These are phyloP conservation scores for Agrotis clavis DNA, from an alignment of 2,888 invertebrate genomes.

Conservation along the genomic window DNA sequence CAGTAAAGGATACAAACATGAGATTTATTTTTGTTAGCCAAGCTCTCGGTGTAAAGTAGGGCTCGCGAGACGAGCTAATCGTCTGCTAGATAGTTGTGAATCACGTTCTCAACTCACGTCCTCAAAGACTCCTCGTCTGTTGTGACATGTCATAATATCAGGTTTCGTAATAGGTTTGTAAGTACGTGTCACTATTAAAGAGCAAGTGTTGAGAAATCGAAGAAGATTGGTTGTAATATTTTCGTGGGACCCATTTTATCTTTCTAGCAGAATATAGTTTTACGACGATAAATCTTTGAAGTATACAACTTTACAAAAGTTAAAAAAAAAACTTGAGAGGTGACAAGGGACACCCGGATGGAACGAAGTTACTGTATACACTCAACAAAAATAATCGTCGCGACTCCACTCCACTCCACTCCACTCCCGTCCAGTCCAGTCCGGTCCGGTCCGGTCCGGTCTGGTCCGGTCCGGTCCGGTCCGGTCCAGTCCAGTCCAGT, in stretches of 20 bases:
- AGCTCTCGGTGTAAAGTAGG: constrained; percentile 55
- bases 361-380: too few relatives aligned
- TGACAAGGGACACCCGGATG: too few relatives aligned
- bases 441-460: too few relatives aligned
- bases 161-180: constrained; percentile 29
- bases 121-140: constrained; percentile 66
- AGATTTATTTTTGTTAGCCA: constrained; percentile 22
- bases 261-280: neutral
- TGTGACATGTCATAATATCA: constrained; percentile 71
- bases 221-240: neutral
- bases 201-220: constrained; percentile 34
- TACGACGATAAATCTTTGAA: neutral
- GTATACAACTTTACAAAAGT: neutral
- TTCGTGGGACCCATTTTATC: neutral
- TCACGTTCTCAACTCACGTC: constrained; percentile 76
- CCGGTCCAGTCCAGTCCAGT: too few relatives aligned
- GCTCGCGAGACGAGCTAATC: constrained; percentile 64
- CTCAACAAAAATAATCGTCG: too few relatives aligned
- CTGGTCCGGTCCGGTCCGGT: too few relatives aligned
- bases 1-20: neutral
- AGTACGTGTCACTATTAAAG: constrained; percentile 27
- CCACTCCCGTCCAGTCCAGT: too few relatives aligned
- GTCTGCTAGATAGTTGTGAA: constrained; percentile 66
- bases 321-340: too few relatives aligned
- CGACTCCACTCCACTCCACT: too few relatives aligned